Evolutionary conservation across 64 coral and sea anemone genomes (phyloP).

Genomic region (Platygyra sinensis): DNA sequence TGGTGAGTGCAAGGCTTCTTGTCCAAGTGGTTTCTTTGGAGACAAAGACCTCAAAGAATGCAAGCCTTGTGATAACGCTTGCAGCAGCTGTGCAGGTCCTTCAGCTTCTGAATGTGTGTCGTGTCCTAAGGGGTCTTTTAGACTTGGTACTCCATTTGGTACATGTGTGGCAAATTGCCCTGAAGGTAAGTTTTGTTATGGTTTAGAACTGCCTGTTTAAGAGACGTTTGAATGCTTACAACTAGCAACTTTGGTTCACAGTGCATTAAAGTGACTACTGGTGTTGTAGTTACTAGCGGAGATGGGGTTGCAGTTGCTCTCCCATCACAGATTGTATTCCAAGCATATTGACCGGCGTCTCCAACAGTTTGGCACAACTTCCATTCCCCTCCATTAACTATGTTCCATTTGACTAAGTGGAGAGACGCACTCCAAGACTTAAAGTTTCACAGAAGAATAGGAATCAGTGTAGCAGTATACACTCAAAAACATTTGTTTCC

Average conservation of each 20-base stretch:
- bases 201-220: too few relatives aligned
- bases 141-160: conserved; percentile 32
- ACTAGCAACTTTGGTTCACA: neutral
- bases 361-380: too few relatives aligned
- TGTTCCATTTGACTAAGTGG: too few relatives aligned
- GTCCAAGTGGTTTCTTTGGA: conserved; percentile 75
- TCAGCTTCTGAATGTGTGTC: conserved; percentile 63
- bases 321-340: neutral
- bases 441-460: too few relatives aligned
- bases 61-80: conserved; percentile 70
- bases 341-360: too few relatives aligned
- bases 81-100: conserved; percentile 71
- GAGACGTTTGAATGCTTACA: neutral
- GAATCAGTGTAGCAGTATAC: too few relatives aligned
- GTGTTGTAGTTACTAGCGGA: too few relatives aligned
- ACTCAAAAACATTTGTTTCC: too few relatives aligned
- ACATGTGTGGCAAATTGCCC: conserved; percentile 73
- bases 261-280: too few relatives aligned
- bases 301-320: too few relatives aligned
- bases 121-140: conserved; percentile 69
- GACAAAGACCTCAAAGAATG: conserved; percentile 64
- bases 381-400: too few relatives aligned
- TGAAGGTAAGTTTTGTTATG: conserved; percentile 54
- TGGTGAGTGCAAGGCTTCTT: conserved; percentile 71
- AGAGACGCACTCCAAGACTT: too few relatives aligned